Evolutionary conservation across 37 sponge, comb jelly and placozoan species (phyloP), one percentile per base, ranked within the genome.

Genomic region (Axinella damicornis): DNA sequence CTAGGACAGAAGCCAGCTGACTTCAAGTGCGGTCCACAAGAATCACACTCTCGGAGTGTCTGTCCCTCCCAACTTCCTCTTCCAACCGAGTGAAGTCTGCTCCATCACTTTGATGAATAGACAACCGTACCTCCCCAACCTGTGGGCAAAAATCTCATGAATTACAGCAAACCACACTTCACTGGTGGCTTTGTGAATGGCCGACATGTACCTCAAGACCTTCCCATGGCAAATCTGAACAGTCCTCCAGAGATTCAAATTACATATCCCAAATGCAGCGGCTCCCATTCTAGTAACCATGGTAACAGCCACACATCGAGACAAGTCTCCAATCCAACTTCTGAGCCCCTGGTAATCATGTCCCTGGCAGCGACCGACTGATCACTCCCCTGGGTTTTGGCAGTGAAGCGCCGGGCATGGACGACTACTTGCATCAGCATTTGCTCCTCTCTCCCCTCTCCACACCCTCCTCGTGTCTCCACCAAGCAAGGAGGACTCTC

Each of bases 341-440:
- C 46, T 46, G n/a, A n/a, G n/a, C n/a, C n/a, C n/a, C 46, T 46
- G 9, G 46, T 46, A 28, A 63, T 20, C 33, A n/a, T n/a, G n/a
- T 61, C 27, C 79, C 64, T 18, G 65, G 60, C 0, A 53, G 64
- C 54, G 35, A 69, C 32, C 15, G 57, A 2, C 53, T 20, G 5
- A 40, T 80, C 21, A 14, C 35, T 17, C 69, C 81, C 19, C 81
- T 68, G 20, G 21, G n/a, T 25, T 18, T 52, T 16, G n/a, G 17
- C 24, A 60, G 18, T 13, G 81, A 53, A 52, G 21, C 2, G 28
- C 9, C 28, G 5, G 66, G 22, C 12, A 59, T 80, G 39, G 54
- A 67, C 20, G 55, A 80, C 36, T 68, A 80, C 32, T 19, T 80
- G 46, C 25, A 66, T 2, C 68, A 56, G 54, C 53, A 69, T 36